Base-by-base conservation (phyloP, 2,888 invertebrate species). In the Amphipyra tragopoginis region DNA sequence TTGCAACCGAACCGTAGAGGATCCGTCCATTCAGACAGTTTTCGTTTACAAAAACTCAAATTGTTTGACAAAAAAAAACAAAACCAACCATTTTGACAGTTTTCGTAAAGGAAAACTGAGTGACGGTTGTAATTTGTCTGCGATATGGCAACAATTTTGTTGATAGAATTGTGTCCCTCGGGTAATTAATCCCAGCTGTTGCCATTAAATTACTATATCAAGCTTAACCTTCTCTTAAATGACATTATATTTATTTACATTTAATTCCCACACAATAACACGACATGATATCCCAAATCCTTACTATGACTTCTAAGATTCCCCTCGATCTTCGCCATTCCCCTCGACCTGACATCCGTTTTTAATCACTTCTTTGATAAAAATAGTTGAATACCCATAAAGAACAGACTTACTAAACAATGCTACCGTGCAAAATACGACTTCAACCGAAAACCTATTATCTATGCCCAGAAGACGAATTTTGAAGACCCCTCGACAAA, bases 351-450 rank as follows among this genome's bases (percentile, higher is more conserved):
- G 21, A 3, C 21, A 21, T 21, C 21, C 21, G 3, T 55, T 34
- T 47, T 65, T 63, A 66, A 65, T 64, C 42, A 55, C 51, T 43
- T 65, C 51, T 64, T 75, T 65, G 44, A 52, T 29, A 49, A 61
- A n/a, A 63, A 76, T 57, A 63, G 56, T 56, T 70, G 59, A 69
- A 76, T 62, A 53, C 33, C 56, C 55, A 62, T 80, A 65, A 61
- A 75, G 59, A 72, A 79, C 43, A 60, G 53, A 61, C 58, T 69
- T 69, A 49, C 42, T 15, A 7, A 47, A 66, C 59, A 70, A 65
- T 55, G 67, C 78, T 67, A 72, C 78, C 76, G 73, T 72, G 76
- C 72, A 75, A 72, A 76, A 79, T 75, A 61, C 38, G 63, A 66
- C 56, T 72, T 50, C 57, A 75, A 72, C 65, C 60, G 68, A 76